A percentile compares a stretch with the other conserved stretches of the same genome.
Evolutionary conservation across 1,140 invertebrate species (phyloP).

Genomic region (Heliconius hewitsoni): DNA sequence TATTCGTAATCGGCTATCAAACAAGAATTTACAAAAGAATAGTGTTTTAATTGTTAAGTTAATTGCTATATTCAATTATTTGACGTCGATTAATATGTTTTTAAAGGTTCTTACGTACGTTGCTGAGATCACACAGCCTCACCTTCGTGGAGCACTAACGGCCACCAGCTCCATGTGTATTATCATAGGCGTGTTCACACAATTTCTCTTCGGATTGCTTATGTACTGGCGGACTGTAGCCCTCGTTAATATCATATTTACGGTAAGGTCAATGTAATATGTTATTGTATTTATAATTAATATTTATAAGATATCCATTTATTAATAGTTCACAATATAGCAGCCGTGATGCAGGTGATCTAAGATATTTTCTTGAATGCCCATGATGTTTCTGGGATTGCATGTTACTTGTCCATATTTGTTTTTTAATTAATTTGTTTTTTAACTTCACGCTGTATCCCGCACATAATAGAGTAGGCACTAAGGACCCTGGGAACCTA

Average conservation of each 20-base stretch:
- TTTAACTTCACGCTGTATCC: too few species aligned
- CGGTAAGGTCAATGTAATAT: slow-evolving; percentile 66
- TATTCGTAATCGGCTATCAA: too few species aligned
- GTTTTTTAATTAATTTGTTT: too few species aligned
- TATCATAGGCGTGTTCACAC: slow-evolving; percentile 86
- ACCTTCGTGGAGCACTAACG: slow-evolving; percentile 87
- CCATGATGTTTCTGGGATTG: too few species aligned
- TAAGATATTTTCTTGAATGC: too few species aligned
- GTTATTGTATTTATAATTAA: slow-evolving; percentile 13
- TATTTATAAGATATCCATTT: not conserved
- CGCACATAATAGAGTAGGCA: too few species aligned
- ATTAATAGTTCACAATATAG: not conserved
- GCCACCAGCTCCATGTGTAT: slow-evolving; percentile 88
- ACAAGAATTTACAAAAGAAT: too few species aligned
- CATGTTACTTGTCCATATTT: too few species aligned
- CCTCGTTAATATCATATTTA: slow-evolving; percentile 85
- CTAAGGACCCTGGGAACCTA: too few species aligned
- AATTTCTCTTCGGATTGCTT: slow-evolving; percentile 86
- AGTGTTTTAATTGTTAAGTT: too few species aligned
- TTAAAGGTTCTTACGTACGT: slow-evolving; percentile 89
- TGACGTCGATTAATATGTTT: not conserved
- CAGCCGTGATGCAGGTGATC: too few species aligned
- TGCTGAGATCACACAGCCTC: slow-evolving; percentile 89
- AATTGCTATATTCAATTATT: not conserved
- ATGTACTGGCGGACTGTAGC: slow-evolving; percentile 87